Evolutionary conservation across 2,888 invertebrate genomes (phyloP), one percentile per base, ranked within the genome.

Genomic region (Salpingus planirostris): DNA sequence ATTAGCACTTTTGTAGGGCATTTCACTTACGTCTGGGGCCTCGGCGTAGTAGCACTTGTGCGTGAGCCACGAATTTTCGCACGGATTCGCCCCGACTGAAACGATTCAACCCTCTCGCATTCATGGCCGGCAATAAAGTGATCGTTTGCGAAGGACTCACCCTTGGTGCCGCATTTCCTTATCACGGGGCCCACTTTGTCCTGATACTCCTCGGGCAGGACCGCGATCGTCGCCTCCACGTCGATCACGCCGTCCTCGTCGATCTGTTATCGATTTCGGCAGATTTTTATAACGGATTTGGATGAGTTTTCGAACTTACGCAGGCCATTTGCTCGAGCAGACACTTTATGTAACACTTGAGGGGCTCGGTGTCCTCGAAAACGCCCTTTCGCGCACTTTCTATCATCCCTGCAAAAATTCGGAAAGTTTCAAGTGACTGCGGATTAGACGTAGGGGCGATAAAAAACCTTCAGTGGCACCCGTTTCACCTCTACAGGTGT

Each of bases 311-410:
- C 13, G 3, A 11, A 53, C 54, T 57, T 47, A 62, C 60, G 22
- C 51, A 49, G 18, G 55, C 54, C 44, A 56, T 48, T 39, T 56
- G 47, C 1, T 44, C 12, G 21, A 62, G 45, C 3, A 61, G 25
- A 31, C 62, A 64, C 36, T 55, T 59, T 31, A 62, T 51, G 40
- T 63, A 64, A 36, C 63, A 64, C 50, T 60, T 63, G 5, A 64
- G 40, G 7, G 52, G 55, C 11, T 44, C 43, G 36, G 64, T 62
- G 7, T 59, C 36, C 8, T 31, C 21, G 14, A 36, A 36, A 24
- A 32, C 27, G 8, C 36, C 36, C 11, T 36, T 36, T 25, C 32
- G 23, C 3, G 36, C 36, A 11, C 29, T 29, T 11, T 11, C 22
- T 13, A 36, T 36, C 14, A 24, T n/a, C 13, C 25, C 36, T 36